A percentile compares a stretch with the other conserved stretches of the same genome.
These are phyloP conservation scores for Creontiades dilutus DNA, from an alignment of 2,888 invertebrate genomes.

Conservation along the genomic window DNA sequence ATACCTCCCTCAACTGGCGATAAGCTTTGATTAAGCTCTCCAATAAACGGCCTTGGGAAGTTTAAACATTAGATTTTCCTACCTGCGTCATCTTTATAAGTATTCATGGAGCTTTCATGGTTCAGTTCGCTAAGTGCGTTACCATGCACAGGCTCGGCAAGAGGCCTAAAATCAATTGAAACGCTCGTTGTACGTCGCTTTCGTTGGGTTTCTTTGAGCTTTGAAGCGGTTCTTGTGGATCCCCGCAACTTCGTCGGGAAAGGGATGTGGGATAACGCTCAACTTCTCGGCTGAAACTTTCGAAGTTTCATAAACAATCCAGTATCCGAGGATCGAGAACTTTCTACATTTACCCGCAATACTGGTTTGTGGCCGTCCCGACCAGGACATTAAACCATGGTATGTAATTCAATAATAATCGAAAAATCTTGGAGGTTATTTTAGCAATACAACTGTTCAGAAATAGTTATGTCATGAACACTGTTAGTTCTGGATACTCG, in stretches of 20 bases:
- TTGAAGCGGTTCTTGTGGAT: slow-evolving; percentile 63
- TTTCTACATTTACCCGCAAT: background rate
- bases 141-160: background rate
- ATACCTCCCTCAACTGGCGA: background rate
- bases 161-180: slow-evolving; percentile 45
- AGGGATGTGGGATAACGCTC: slow-evolving; percentile 15
- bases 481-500: too few species aligned
- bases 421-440: too few species aligned
- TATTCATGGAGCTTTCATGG: background rate
- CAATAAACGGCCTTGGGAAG: background rate
- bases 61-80: background rate
- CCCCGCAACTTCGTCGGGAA: slow-evolving; percentile 35
- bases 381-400: too few species aligned
- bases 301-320: slow-evolving; percentile 47
- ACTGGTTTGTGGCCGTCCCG: too few species aligned
- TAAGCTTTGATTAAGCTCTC: slow-evolving; percentile 6
- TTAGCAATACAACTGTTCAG: too few species aligned
- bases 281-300: slow-evolving; percentile 37
- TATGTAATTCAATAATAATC: too few species aligned
- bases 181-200: slow-evolving; percentile 50
- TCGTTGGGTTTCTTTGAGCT: slow-evolving; percentile 50
- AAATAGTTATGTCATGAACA: too few species aligned
- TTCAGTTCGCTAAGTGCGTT: slow-evolving; percentile 7
- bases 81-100: slow-evolving; percentile 1
- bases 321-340: background rate